Conservation (phyloP, 2,113 vertebrate species). For the Lethenteron camtschaticum region DNA sequence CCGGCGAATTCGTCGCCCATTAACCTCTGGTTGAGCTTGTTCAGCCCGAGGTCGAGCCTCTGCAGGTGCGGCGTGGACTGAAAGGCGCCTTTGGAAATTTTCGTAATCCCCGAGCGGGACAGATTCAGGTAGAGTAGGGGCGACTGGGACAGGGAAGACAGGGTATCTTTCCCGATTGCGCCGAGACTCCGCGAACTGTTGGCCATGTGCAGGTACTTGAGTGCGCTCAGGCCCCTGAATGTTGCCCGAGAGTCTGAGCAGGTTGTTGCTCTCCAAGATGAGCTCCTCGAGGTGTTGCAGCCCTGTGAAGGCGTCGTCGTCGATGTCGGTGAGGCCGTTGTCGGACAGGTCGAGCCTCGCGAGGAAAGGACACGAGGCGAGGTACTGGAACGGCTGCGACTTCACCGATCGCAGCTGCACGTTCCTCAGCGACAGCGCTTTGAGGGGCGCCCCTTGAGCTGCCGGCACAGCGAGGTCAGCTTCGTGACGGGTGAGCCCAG, state of each 20-base stretch:
- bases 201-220: conserved; percentile 38
- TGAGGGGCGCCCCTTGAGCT: conserved; percentile 38
- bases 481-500: conserved; percentile 17
- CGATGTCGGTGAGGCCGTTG: conserved; percentile 32
- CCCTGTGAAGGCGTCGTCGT: conserved; percentile 36
- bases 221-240: conserved; percentile 48
- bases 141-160: conserved; percentile 42
- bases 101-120: conserved; percentile 28
- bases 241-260: conserved; percentile 23
- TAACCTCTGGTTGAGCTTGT: conserved; percentile 48
- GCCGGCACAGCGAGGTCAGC: conserved; percentile 25
- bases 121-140: conserved; percentile 47
- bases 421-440: conserved; percentile 30
- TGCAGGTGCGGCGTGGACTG: conserved; percentile 30
- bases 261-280: conserved; percentile 32
- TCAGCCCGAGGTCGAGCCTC: conserved; percentile 42
- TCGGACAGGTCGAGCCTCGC: conserved; percentile 40
- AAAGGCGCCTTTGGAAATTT: conserved; percentile 33
- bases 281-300: conserved; percentile 33
- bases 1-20: conserved; percentile 54
- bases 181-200: conserved; percentile 25
- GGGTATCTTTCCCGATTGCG: conserved; percentile 38
- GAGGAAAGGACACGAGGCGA: conserved; percentile 34
- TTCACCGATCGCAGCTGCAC: conserved; percentile 22
- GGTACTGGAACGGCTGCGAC: conserved; percentile 31